These are phyloP conservation scores for Aurelia sp. DNA, from an alignment of 30 jellyfish, hydroid and myxozoan genomes.

Conservation along the genomic window DNA sequence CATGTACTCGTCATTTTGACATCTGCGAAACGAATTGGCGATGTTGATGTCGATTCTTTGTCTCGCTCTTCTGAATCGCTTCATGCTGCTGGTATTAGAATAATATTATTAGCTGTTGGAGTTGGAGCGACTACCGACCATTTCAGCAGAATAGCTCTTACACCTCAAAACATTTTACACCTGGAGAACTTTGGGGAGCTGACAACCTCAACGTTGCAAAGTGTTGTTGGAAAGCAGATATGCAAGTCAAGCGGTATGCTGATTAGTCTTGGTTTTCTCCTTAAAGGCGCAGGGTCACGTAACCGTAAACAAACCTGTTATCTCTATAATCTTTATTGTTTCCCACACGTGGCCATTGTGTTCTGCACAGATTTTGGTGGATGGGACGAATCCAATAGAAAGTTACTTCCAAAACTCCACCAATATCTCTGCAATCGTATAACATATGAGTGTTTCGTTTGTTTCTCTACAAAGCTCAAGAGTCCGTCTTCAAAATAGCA, in stretches of 20 bases:
- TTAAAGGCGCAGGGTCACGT: no score
- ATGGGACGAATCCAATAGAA: no score
- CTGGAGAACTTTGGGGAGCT: conserved; percentile 45
- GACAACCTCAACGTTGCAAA: neutral
- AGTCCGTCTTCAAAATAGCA: no score
- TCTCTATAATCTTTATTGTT: no score
- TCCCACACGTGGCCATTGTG: no score
- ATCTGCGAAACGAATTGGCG: conserved; percentile 24
- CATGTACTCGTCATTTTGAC: conserved; percentile 56
- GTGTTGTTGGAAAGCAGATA: conserved; percentile 9
- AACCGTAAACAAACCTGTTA: no score
- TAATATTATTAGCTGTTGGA: conserved; percentile 52
- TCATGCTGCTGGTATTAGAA: conserved; percentile 54
- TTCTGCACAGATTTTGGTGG: no score
- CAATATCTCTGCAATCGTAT: no score
- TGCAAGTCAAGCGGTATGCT: conserved; percentile 56
- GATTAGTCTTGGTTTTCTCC: no score
- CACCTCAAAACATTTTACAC: conserved; percentile 20
- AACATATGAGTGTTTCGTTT: no score
- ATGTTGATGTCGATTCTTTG: conserved; percentile 25
- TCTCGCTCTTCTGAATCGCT: conserved; percentile 13
- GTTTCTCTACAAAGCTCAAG: no score
- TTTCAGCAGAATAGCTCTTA: conserved; percentile 1
- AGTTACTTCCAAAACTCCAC: no score
- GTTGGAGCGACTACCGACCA: conserved; percentile 15